These are phyloP conservation scores for Hymenopus coronatus DNA, from an alignment of 2,888 invertebrate species.

Conservation along the genomic window DNA sequence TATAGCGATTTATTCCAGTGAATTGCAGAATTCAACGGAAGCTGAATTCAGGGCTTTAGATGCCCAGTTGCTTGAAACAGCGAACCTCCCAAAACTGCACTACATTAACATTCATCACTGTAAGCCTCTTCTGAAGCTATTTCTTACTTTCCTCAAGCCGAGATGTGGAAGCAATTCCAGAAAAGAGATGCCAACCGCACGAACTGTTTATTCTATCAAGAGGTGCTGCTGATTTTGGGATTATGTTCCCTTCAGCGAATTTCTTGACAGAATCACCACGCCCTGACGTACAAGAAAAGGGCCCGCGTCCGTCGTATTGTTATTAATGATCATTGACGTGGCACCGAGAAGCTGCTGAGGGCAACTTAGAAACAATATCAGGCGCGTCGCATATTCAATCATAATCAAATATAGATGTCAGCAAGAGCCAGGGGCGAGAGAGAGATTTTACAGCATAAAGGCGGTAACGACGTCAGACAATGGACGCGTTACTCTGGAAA, in stretches of 20 bases:
- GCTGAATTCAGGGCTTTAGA: too few relatives aligned
- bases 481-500: conserved; percentile 24
- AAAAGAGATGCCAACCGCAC: neutral
- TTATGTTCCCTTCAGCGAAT: neutral
- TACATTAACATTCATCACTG: neutral
- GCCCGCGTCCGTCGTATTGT: neutral
- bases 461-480: conserved; percentile 19
- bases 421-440: neutral
- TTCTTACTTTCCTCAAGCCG: neutral
- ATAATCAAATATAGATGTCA: conserved; percentile 24
- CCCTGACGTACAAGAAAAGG: neutral
- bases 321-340: conserved; percentile 24
- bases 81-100: too few relatives aligned
- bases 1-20: too few relatives aligned
- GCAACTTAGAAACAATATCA: conserved; percentile 22
- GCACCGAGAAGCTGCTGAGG: conserved; percentile 12
- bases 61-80: too few relatives aligned
- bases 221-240: neutral
- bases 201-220: neutral
- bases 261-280: neutral
- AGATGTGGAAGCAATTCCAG: neutral
- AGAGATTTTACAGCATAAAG: conserved; percentile 26
- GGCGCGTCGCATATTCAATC: conserved; percentile 26
- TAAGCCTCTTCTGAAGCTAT: neutral
- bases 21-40: too few relatives aligned